Conservation (phyloP, 2,113 vertebrate genomes). For the Neomonachus schauinslandi region DNA sequence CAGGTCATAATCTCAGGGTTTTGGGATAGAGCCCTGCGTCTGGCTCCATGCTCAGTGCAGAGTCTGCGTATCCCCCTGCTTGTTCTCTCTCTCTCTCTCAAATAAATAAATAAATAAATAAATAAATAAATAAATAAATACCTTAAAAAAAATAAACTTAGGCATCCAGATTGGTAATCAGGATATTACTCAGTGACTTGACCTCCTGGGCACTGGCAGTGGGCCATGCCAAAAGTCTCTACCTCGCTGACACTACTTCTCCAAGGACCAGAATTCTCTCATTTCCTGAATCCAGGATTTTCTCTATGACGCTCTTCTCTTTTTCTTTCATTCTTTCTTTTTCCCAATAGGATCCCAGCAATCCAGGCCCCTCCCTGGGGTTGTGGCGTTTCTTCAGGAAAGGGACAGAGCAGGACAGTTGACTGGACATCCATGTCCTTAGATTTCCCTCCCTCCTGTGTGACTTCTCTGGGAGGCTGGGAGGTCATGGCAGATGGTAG, state of each 20-base stretch:
- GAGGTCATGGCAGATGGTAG: rapidly evolving
- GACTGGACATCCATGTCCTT: too few relatives aligned
- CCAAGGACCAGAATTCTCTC: background rate
- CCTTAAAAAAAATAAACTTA: background rate
- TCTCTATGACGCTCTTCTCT: too few relatives aligned
- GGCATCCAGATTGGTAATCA: background rate
- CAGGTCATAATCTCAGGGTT: background rate
- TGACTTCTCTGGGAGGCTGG: background rate
- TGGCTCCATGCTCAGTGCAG: background rate
- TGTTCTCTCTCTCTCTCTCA: background rate
- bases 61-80: background rate
- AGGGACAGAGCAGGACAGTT: rapidly evolving
- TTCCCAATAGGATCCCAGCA: rapidly evolving
- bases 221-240: rapidly evolving
- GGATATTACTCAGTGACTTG: background rate
- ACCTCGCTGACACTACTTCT: rapidly evolving
- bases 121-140: background rate
- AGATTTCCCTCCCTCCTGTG: rapidly evolving
- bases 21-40: background rate
- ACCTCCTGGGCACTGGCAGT: rapidly evolving
- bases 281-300: rapidly evolving
- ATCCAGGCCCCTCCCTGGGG: background rate
- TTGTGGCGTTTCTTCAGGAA: background rate
- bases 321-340: too few relatives aligned
- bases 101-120: too few relatives aligned